A percentile compares a stretch with the other conserved stretches of the same genome.
These are phyloP conservation scores for Callosobruchus maculatus DNA, from an alignment of 2,888 invertebrate genomes.

Conservation along the genomic window DNA sequence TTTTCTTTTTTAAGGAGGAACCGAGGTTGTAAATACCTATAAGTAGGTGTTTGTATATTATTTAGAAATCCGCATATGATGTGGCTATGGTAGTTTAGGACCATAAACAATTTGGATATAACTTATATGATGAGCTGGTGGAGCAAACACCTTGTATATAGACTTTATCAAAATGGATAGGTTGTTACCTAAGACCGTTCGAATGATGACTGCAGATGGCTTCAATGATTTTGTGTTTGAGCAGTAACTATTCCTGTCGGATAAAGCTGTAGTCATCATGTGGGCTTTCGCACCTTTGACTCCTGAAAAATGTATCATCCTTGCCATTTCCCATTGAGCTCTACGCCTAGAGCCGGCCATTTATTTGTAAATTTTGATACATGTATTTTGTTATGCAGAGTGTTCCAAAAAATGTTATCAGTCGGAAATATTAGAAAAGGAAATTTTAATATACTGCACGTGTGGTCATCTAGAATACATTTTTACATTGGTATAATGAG, in stretches of 20 bases:
- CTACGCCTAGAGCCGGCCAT: background rate
- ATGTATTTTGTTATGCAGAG: background rate
- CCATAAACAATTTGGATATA: background rate
- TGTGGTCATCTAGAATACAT: too few relatives aligned
- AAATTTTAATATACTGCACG: too few relatives aligned
- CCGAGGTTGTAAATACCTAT: background rate
- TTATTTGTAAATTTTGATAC: background rate
- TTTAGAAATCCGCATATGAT: background rate
- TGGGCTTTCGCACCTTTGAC: background rate
- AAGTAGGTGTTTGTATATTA: background rate
- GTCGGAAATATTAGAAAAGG: too few relatives aligned
- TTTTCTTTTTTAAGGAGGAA: background rate
- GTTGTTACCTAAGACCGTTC: background rate
- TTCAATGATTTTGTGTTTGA: too few relatives aligned
- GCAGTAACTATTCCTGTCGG: too few relatives aligned
- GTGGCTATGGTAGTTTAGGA: background rate
- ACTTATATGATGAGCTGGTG: background rate
- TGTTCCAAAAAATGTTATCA: background rate
- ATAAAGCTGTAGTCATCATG: too few relatives aligned
- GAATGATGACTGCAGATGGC: background rate
- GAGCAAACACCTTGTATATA: background rate
- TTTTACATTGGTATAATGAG: too few relatives aligned
- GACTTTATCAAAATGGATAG: background rate
- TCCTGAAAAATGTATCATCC: background rate
- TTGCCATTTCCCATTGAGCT: background rate